Base-by-base conservation (phyloP, 2,797 vertebrate species). In the Phrynocephalus vlangalii region DNA sequence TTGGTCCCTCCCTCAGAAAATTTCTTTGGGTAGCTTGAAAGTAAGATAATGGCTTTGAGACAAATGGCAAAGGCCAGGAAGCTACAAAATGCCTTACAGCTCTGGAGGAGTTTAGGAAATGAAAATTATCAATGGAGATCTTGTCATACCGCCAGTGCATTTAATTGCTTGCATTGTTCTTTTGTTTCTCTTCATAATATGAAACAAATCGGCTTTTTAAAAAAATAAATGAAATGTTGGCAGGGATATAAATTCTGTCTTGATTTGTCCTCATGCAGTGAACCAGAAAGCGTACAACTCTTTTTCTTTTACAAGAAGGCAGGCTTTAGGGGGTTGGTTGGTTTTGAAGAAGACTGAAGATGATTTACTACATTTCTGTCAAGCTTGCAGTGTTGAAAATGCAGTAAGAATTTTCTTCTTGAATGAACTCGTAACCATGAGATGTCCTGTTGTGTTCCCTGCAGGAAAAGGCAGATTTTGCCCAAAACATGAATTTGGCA, bases 21-120 rank as follows among this genome's bases (percentile, higher is more conserved):
- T 86, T 90, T 95, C 90, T 94, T 92, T 94, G 52, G 86, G 87
- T 92, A 92, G 86, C 88, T 67, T 30, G 84, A 92, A 93, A 76
- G 90, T 92, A 92, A 94, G 95, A 96, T 96, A 95, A 95, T 90
- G 91, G 86, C 89, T 60, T 88, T 86, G 13, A 96, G 95, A 95
- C 83, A 94, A 96, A 96, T 93, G 92, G 85, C 91, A 63, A 86
- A 91, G 83, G 73, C 1, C 91, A 94, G 91, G 91, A 94, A 95
- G 94, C 91, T 94, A 94, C 92, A 95, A 95, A 89, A 92, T 86
- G 72, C 73, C 85, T 94, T 92, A 87, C 89, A 89, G 87, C 92
- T 83, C 83, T 89, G 75, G n/a, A 89, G 77, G 82, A 93, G 89
- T 94, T 96, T 96, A 96, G 95, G 95, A 97, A 97, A 97, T 97